Evolutionary conservation across 2,797 vertebrate species (phyloP).

Genomic region (Huso huso): DNA sequence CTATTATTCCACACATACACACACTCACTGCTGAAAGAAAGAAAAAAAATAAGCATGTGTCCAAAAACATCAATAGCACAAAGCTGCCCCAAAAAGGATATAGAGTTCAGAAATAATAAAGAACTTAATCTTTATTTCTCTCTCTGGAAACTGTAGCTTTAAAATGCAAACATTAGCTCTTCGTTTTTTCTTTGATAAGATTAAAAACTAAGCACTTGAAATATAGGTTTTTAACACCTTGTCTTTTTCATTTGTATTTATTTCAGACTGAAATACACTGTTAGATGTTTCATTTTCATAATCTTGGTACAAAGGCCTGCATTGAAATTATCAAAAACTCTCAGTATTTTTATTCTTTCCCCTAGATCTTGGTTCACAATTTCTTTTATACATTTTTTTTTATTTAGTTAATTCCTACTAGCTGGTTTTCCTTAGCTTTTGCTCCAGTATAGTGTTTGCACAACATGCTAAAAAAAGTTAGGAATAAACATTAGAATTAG

Average conservation of each 20-base stretch:
- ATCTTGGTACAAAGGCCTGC: no score
- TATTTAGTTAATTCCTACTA: no score
- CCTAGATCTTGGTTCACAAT: no score
- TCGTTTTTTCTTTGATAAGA: constrained; percentile 20
- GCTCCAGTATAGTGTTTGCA: no score
- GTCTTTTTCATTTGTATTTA: neutral
- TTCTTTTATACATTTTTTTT: no score
- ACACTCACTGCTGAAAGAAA: constrained; percentile 22
- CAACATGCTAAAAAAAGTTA: no score
- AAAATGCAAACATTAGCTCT: constrained; percentile 18
- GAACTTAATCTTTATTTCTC: constrained; percentile 18
- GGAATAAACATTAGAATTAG: no score
- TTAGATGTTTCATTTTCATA: no score
- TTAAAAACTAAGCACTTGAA: constrained; percentile 11
- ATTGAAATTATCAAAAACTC: no score
- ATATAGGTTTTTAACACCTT: constrained; percentile 13
- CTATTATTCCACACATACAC: constrained; percentile 34
- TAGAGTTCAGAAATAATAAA: constrained; percentile 31
- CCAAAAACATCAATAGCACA: constrained; percentile 31
- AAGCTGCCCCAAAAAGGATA: constrained; percentile 33
- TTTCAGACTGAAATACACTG: neutral
- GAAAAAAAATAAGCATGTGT: constrained; percentile 18
- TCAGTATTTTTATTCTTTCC: no score
- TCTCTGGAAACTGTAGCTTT: constrained; percentile 18
- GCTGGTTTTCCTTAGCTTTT: no score